These are phyloP conservation scores for Mustela nigripes DNA, from an alignment of 2,113 vertebrate species.

Conservation along the genomic window DNA sequence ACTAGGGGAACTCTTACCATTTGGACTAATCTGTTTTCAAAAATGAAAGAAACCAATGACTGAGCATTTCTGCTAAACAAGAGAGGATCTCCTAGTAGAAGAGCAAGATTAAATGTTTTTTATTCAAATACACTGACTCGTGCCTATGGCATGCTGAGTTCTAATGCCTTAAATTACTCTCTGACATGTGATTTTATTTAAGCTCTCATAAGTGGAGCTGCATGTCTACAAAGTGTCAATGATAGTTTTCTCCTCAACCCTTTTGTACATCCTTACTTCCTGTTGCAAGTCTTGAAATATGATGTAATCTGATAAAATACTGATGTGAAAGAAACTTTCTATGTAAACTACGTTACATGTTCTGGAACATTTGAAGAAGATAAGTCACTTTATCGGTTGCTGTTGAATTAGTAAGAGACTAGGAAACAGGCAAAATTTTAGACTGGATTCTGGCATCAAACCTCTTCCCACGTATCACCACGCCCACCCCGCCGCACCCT, in stretches of 20 bases:
- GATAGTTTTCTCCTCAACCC: not conserved
- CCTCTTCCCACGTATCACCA: not conserved
- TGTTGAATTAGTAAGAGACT: not conserved
- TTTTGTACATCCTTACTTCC: not conserved
- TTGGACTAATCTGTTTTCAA: constrained; percentile 37
- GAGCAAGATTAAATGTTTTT: not conserved
- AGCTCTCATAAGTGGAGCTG: not conserved
- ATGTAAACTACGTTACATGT: not conserved
- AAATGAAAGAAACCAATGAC: not conserved
- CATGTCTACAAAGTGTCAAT: not conserved
- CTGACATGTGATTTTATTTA: too few relatives aligned
- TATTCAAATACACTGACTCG: not conserved
- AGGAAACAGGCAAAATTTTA: not conserved
- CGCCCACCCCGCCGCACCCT: accelerated
- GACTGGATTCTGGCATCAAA: not conserved
- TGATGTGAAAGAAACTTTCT: not conserved
- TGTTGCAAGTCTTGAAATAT: not conserved
- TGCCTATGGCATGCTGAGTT: not conserved
- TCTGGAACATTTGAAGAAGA: not conserved
- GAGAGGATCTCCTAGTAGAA: not conserved
- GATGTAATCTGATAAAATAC: not conserved
- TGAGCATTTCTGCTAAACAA: not conserved
- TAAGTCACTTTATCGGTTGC: not conserved
- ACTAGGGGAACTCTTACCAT: not conserved
- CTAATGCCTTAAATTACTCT: not conserved